Evolutionary conservation across 1,140 invertebrate genomes (phyloP), one percentile per base, ranked within the genome.

Genomic region (Laodelphax striatellus): DNA sequence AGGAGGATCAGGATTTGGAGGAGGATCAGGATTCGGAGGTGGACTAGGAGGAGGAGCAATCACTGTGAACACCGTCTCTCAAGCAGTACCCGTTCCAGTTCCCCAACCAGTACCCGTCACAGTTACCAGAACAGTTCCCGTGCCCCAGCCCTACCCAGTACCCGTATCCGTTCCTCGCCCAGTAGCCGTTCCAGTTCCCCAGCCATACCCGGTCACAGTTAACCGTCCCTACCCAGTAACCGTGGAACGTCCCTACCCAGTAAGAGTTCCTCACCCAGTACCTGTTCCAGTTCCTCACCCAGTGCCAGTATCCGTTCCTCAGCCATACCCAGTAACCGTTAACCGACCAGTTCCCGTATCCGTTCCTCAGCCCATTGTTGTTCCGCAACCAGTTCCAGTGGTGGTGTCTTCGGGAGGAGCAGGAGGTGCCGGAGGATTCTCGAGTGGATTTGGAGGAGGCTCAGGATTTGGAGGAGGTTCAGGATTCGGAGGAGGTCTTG

Each of bases 311-410:
- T 55, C 59, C 10, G 59, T 60, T 55, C 59, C 59, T 5, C 63
- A 67, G 52, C 65, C 65, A 38, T 64, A 65, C 28, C 38, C 62
- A 31, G 66, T 67, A 2, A 61, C 63, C 13, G 64, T 67, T 14
- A 59, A 62, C 31, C 42, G 59, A 31, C 59, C 59, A 2, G 59
- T 60, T 22, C 50, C 55, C 3, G 52, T 58, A 16, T 50, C 61
- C 1, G 55, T 62, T 14, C 44, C 55, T 24, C 60, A 62, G 55
- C 64, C 66, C 0, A 55, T 64, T 38, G 53, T 62, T 0, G 85
- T 88, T 11, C 81, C 84, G 57, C 83, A 88, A 16, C 86, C 85
- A 14, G 88, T 88, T 69, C 86, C 85, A 13, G 88, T 88, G 68
- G 52, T 53, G 14, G 59, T 60, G 9, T 60, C 59, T 44, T 19